Base-by-base conservation (phyloP, 2,113 vertebrate genomes). In the Podarcis muralis region DNA sequence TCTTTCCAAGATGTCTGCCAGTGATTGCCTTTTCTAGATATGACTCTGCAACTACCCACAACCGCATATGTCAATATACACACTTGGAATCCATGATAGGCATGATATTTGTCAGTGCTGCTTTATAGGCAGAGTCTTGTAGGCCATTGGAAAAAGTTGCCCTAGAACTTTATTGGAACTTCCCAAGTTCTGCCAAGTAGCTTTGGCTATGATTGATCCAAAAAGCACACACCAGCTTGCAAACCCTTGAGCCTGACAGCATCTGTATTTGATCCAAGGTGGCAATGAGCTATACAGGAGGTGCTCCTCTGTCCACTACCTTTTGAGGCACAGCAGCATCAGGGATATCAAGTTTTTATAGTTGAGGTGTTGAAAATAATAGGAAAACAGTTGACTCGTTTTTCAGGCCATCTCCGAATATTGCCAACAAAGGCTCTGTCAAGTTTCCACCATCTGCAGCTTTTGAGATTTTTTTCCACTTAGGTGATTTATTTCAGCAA, bases 401-500 rank as follows among this genome's bases (percentile, higher is more conserved):
- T 92, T 95, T 95, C 87, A 90, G 91, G 93, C 90, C 94, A 96
- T 94, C 95, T 88, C 90, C 90, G 92, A 95, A 91, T 89, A 93
- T 78, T 89, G 89, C 93, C 94, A 94, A 91, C 90, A 95, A 93
- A 92, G 93, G 90, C 80, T 92, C 90, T 66, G 86, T 95, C 89
- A 89, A 92, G 88, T 94, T 95, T 96, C 94, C 90, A 82, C 48
- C 89, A 88, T 80, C 95, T 93, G 85, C 7, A 32, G 93, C 92
- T 94, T 94, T 89, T 16, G 86, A 94, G 94, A 89, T 89, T 88
- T 69, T 76, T 30, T 91, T 90, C 90, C 91, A 94, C 68, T 8
- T 0, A 62, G 69, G 81, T 96, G 95, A 96, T 93, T 97, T 96
- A 96, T 95, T 96, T 93, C 93, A 94, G 92, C 92, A 92, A 90